Evolutionary conservation across 2,888 invertebrate species (phyloP), one percentile per base, ranked within the genome.

Genomic region (Dynastes tityus): DNA sequence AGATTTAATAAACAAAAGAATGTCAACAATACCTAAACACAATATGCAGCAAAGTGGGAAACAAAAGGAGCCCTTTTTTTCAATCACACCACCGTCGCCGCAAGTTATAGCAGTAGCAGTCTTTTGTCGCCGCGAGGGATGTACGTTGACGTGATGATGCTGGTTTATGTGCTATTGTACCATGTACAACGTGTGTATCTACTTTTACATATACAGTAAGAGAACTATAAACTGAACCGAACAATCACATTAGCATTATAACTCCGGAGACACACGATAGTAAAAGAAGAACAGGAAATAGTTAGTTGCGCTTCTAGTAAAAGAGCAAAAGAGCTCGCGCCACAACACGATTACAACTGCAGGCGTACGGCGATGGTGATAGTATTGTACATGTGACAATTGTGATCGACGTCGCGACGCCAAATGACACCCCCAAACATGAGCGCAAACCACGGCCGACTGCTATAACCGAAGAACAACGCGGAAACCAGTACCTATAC

Each of bases 171-270:
- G 27, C 45, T 29, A 37, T 53, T 11, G 68, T 68, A 67, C 45
- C 40, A 45, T 67, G n/a, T 67, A 40, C 63, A 6, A 32, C 63
- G 65, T 8, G 27, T 0, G 27, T 63, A 29, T 63, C 8, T 9
- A 68, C 51, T 6, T 16, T 29, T 29, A 29, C 51, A 2, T 51
- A 51, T 55, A 16, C 55, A 55, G 22, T 22, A 6, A 6, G 27
- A 8, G 73, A 74, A 63, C 73, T 63, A 63, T 49, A 61, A 74
- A 63, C 73, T 45, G 45, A 83, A 82, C 84, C 82, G 81, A 82
- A 82, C 84, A 81, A 82, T 83, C 83, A 84, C 84, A 84, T 83
- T 80, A 81, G 82, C 82, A 83, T 83, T 83, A 83, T 83, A 81
- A 82, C 81, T 70, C 29, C 51, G 16, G 55, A 55, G 2, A 32